Percentiles rank a stretch among this genome's conserved stretches.
These are phyloP conservation scores for Drosophila setosimentum DNA, from an alignment of 2,888 invertebrate species.

Conservation along the genomic window DNA sequence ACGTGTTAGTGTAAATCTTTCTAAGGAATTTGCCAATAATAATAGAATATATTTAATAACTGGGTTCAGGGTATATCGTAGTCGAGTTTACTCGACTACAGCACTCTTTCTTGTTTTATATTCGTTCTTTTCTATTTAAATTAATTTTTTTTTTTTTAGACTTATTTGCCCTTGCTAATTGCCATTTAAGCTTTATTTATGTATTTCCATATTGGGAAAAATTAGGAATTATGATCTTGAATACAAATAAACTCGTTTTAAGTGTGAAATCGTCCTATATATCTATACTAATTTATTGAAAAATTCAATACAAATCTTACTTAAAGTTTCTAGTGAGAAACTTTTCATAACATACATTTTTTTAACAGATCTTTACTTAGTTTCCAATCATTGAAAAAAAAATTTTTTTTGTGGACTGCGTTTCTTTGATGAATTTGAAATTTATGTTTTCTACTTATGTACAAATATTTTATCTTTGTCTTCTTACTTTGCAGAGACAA, in stretches of 20 bases:
- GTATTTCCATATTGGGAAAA: too few relatives aligned
- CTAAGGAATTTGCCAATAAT: too few relatives aligned
- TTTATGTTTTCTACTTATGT: neutral
- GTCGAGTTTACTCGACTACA: too few relatives aligned
- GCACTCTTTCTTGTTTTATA: too few relatives aligned
- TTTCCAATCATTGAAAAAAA: too few relatives aligned
- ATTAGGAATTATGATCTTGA: too few relatives aligned
- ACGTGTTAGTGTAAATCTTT: too few relatives aligned
- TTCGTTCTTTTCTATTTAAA: too few relatives aligned
- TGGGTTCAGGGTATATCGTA: too few relatives aligned
- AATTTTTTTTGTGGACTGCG: neutral
- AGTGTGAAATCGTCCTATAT: neutral
- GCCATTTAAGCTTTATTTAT: neutral
- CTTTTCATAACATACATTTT: neutral
- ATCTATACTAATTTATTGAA: neutral
- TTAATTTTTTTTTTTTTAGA: too few relatives aligned
- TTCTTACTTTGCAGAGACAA: slow-evolving; percentile 76
- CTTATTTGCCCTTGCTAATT: neutral
- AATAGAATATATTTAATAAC: too few relatives aligned
- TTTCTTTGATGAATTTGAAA: neutral
- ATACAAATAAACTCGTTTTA: too few relatives aligned
- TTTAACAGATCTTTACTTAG: neutral
- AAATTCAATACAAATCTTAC: neutral
- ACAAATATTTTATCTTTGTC: neutral
- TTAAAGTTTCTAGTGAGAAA: neutral